These are phyloP conservation scores for Odontophorus gujanensis DNA, from an alignment of 2,113 vertebrate species.

Conservation along the genomic window DNA sequence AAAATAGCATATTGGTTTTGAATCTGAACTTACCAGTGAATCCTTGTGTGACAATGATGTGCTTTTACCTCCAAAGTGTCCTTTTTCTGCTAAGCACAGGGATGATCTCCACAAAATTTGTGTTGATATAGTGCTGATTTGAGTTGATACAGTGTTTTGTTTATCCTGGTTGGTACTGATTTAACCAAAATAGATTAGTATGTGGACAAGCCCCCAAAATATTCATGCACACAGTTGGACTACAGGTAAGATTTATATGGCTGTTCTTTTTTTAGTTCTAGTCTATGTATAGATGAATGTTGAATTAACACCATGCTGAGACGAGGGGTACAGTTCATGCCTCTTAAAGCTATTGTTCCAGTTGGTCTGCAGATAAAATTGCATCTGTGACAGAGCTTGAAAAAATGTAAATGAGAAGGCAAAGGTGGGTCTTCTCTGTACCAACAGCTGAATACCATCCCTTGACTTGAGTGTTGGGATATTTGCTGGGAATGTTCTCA, in stretches of 20 bases:
- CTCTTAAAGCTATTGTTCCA: conserved; percentile 16
- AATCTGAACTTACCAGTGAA: background rate
- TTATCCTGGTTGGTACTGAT: background rate
- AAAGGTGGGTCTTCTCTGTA: background rate
- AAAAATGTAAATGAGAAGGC: background rate
- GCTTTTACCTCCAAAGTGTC: background rate
- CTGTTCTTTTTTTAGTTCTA: conserved; percentile 9
- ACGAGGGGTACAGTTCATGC: background rate
- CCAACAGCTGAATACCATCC: background rate
- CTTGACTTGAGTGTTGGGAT: background rate
- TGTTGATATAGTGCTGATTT: background rate
- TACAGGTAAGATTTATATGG: conserved; percentile 15
- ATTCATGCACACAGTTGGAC: background rate
- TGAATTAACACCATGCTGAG: background rate
- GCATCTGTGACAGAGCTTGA: background rate
- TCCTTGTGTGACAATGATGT: background rate
- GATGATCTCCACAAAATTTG: background rate
- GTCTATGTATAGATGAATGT: background rate
- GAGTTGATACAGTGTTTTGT: background rate
- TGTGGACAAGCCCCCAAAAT: background rate
- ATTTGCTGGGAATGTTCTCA: background rate
- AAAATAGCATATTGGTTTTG: background rate
- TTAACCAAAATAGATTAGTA: background rate
- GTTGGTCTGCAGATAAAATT: conserved; percentile 9
- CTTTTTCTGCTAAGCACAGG: background rate